Base-by-base conservation (phyloP, 2,797 vertebrate genomes). In the Bovichtus diacanthus region DNA sequence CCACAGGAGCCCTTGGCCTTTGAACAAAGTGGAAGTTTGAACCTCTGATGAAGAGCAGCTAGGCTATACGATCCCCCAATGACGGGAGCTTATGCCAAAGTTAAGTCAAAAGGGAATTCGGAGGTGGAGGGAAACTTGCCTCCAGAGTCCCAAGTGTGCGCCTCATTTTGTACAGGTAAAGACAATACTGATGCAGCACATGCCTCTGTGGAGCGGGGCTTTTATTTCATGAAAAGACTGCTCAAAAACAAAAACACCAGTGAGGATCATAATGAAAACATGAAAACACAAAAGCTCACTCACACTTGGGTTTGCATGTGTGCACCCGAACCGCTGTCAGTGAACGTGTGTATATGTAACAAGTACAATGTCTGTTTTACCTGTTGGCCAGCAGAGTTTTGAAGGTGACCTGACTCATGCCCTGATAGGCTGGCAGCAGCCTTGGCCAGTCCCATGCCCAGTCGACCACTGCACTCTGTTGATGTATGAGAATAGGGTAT, bases 391-490 rank as follows among this genome's bases (percentile, higher is more conserved):
- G 92, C 63, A 99, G 94, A 66, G 88, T 84, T 88, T 73, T 95
- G 95, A 98, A 98, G 96, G 96, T 97, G 95, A 94, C 95, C 88
- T 83, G 95, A 94, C 96, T 96, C 92, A 94, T 92, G 91, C 93
- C 93, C 92, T 94, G 93, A 90, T 92, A 96, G 90, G 88, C 90
- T 93, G 95, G 94, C 95, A 98, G 95, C 95, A 99, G 93, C 81
- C 90, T 90, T 87, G 96, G 90, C 97, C 97, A 98, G 92, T 97
- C 95, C 96, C 97, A 98, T 83, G 92, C 91, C 96, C 96, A 96
- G 86, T 96, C 96, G 82, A 93, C 94, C 93, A 96, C 87, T 64
- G 92, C 70, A 90, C 94, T 94, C 98, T 99, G 97, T 96, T 96
- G 96, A 98, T 95, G 94, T 94, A 99, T 94, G 94, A 95, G 94